A percentile compares a stretch with the other conserved stretches of the same genome.
These are phyloP conservation scores for Silurus glanis DNA, from an alignment of 2,113 vertebrate species.

Conservation along the genomic window DNA sequence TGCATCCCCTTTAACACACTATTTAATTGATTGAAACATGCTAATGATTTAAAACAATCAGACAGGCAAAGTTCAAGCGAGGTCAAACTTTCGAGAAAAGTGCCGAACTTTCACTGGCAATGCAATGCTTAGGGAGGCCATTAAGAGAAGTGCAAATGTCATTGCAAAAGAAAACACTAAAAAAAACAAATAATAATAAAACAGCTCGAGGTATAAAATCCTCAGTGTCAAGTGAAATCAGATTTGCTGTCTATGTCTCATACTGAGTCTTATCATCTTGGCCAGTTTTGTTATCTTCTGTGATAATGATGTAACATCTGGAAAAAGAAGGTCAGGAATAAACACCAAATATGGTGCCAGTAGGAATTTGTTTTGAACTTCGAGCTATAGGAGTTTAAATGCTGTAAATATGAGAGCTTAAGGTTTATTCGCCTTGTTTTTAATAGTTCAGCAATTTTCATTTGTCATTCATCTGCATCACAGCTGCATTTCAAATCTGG, in stretches of 20 bases:
- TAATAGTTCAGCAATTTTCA: not conserved
- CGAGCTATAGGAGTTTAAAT: not conserved
- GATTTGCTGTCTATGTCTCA: not conserved
- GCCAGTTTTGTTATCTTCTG: not conserved
- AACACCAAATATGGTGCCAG: not conserved
- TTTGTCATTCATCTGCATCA: not conserved
- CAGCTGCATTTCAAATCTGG: conserved; percentile 19
- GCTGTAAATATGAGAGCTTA: not conserved
- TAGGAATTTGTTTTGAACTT: not conserved
- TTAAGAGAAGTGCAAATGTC: not conserved
- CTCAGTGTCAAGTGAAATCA: not conserved
- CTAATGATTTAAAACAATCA: not conserved
- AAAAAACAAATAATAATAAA: not conserved
- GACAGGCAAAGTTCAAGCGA: not conserved
- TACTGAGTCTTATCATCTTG: not conserved
- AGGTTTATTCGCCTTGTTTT: not conserved
- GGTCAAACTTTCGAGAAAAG: not conserved
- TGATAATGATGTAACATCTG: not conserved
- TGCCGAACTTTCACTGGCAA: not conserved
- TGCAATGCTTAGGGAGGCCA: not conserved
- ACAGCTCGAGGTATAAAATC: not conserved
- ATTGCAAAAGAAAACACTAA: too few relatives aligned
- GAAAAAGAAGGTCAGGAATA: not conserved
- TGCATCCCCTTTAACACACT: not conserved
- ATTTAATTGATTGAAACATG: not conserved